Evolutionary conservation across 2,888 invertebrate species (phyloP).

Genomic region (Sylvicola cinctus): DNA sequence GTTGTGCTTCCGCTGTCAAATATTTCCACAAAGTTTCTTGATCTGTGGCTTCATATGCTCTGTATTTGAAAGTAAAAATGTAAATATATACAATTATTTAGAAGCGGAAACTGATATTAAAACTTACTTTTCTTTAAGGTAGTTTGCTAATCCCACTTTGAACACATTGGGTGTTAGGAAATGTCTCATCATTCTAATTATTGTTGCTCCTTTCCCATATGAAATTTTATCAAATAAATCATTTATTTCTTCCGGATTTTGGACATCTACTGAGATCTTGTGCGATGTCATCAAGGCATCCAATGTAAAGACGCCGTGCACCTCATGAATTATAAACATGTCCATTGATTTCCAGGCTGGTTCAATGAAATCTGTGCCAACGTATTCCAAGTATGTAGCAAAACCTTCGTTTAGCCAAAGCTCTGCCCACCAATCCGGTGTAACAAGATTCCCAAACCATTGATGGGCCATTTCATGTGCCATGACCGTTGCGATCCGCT

Average conservation of each 20-base stretch:
- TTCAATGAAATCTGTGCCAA: conserved; percentile 11
- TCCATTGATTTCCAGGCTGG: conserved; percentile 53
- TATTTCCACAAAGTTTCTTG: conserved; percentile 77
- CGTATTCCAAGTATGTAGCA: conserved; percentile 23
- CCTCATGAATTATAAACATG: conserved; percentile 54
- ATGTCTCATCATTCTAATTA: conserved; percentile 82
- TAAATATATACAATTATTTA: too few species aligned
- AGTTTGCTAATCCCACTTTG: conserved; percentile 48
- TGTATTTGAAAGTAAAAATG: too few species aligned
- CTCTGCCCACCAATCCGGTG: conserved; percentile 71
- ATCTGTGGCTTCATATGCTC: conserved; percentile 53
- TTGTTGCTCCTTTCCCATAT: conserved; percentile 76
- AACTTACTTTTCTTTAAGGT: conserved; percentile 44
- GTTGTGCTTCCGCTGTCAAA: conserved; percentile 50
- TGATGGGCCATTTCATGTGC: conserved; percentile 73
- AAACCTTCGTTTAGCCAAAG: conserved; percentile 76
- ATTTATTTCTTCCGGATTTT: conserved; percentile 70
- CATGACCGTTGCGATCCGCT: conserved; percentile 53
- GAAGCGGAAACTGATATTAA: too few species aligned
- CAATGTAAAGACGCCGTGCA: conserved; percentile 54
- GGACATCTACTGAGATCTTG: conserved; percentile 64
- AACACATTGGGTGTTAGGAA: conserved; percentile 61
- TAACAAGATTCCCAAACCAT: conserved; percentile 37
- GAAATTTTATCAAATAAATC: conserved; percentile 81
- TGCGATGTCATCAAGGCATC: conserved; percentile 70